Conservation (phyloP, 2,113 vertebrate species). For the Empidonax alnorum region DNA sequence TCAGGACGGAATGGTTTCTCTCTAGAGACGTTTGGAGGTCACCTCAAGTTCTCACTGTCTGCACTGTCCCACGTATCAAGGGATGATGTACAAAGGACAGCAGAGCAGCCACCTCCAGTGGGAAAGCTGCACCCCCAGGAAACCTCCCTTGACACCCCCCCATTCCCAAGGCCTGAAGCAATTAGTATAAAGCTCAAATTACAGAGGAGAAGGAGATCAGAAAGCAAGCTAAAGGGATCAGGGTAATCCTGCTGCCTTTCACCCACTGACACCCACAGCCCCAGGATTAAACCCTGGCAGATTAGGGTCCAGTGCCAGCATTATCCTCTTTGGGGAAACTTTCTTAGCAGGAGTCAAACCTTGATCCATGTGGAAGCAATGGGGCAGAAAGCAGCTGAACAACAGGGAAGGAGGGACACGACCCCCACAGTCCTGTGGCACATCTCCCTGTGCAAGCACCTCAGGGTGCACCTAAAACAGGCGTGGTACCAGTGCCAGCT, state of each 20-base stretch:
- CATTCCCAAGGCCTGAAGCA: background rate
- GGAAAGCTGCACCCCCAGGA: background rate
- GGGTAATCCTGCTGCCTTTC: constrained; percentile 28
- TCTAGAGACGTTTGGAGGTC: background rate
- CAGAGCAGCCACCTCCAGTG: background rate
- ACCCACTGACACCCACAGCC: background rate
- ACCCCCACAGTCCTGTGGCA: background rate
- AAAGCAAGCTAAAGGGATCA: constrained; percentile 20
- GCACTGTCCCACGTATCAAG: background rate
- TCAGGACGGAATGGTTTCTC: background rate
- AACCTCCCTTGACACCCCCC: background rate
- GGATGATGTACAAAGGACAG: background rate
- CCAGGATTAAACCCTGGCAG: background rate
- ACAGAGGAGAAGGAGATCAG: constrained; percentile 16
- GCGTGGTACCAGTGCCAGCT: fast-evolving
- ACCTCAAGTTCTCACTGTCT: background rate
- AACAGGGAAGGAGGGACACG: background rate
- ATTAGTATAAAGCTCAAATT: background rate
- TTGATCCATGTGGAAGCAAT: background rate
- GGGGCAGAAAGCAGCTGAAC: background rate
- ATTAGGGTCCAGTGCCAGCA: background rate
- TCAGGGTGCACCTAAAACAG: background rate
- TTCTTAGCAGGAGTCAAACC: background rate
- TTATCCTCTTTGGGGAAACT: background rate
- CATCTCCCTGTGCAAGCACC: background rate